Base-by-base conservation (phyloP, 1,140 invertebrate species). In the Zaprionus africanus region DNA sequence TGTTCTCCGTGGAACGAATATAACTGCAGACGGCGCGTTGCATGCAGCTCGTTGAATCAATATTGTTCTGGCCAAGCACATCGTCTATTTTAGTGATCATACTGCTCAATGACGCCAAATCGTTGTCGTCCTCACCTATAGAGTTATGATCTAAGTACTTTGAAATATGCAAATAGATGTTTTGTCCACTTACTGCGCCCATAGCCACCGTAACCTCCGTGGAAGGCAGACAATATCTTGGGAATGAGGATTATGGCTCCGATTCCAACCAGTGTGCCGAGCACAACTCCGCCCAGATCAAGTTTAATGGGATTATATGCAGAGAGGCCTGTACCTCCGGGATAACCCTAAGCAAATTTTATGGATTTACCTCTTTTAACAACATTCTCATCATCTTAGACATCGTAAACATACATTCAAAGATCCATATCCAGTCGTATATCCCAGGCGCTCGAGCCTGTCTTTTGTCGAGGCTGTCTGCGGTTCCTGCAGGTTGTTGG, bases 1-100 rank as follows among this genome's bases (percentile, higher is more conserved):
- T 95, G 57, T 95, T 94, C 41, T 94, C 94, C 0, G 96, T 95
- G 22, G 95, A 94, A 69, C 96, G 95, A 3, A 97, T 94, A 81
- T 96, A 96, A 1, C 95, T 95, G 75, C 97, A 97, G 13, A 96
- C 94, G 5, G 96, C 94, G 49, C 96, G 94, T 92, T 97, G 96
- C 94, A 96, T 95, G 82, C 97, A 97, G 9, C 95, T 95, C 1
- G 95, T 95, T 0, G 96, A 96, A 82, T 97, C 96, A 26, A 97
- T 95, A 67, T 97, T 96, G 75, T 97, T 95, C 69, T 95, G 94
- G 1, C 95, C 94, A 6, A 97, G 82, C 0, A 95, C 94, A 65
- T 96, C 95, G 78, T 97, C 96, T n/a, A 97, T 93, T 82, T 94
- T 95, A 36, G 94, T 94, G 76, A 97, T 93, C 67, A 96, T 93